Conservation (phyloP, 2,797 vertebrate genomes). For the Mormyrops boulengeri region DNA sequence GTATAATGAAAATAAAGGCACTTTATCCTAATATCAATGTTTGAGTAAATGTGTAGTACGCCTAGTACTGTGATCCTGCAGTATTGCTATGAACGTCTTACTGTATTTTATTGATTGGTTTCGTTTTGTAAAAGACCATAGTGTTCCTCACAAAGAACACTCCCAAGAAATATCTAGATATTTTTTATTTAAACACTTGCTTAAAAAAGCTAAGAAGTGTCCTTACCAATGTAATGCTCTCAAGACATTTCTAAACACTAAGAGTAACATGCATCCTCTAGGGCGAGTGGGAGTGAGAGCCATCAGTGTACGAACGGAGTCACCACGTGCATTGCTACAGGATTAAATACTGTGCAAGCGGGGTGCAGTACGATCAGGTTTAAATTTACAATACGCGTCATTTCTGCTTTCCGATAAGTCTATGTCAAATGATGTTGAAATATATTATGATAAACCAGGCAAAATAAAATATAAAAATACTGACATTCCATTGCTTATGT, state of each 20-base stretch:
- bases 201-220: neutral
- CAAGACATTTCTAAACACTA: neutral
- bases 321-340: neutral
- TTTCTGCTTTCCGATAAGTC: neutral
- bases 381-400: neutral
- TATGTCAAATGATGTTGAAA: neutral
- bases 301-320: neutral
- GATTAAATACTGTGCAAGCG: neutral
- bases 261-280: neutral
- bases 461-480: neutral
- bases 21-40: neutral
- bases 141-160: neutral
- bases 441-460: neutral
- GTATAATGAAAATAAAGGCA: neutral
- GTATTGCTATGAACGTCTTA: neutral
- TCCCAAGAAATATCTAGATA: neutral
- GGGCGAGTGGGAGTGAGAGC: neutral
- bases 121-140: neutral
- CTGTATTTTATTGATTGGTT: neutral
- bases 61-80: neutral
- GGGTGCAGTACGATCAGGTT: neutral
- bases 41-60: neutral
- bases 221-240: neutral
- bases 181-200: neutral
- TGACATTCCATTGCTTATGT: neutral